Evolutionary conservation across 2,797 vertebrate species (phyloP).

Genomic region (Sciurus vulgaris): DNA sequence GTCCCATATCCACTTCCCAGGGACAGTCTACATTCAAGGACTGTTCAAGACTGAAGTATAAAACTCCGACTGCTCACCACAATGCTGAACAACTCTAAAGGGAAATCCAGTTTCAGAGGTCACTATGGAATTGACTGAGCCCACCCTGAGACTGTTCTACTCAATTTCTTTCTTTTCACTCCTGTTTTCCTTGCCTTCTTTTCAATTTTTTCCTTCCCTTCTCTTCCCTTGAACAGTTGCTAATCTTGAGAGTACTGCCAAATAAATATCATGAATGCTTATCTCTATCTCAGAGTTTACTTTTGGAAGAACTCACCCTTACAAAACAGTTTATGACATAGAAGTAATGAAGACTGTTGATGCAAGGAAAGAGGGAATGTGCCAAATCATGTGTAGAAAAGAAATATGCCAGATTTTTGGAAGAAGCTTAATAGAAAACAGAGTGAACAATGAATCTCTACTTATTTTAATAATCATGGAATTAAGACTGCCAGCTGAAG

Average conservation of each 20-base stretch:
- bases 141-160: background rate
- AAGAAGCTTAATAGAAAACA: constrained; percentile 58
- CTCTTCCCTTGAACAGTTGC: background rate
- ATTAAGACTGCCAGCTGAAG: background rate
- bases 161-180: background rate
- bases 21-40: background rate
- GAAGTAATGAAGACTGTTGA: background rate
- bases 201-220: background rate
- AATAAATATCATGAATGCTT: constrained; percentile 48
- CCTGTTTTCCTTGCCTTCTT: background rate
- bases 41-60: background rate
- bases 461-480: constrained; percentile 37
- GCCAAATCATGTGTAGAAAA: constrained; percentile 26
- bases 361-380: constrained; percentile 18
- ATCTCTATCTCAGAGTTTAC: constrained; percentile 16
- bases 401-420: constrained; percentile 22
- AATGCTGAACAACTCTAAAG: background rate
- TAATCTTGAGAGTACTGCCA: background rate
- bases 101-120: background rate
- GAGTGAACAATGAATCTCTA: constrained; percentile 22
- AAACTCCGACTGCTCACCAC: background rate
- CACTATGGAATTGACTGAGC: background rate
- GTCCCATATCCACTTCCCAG: background rate
- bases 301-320: constrained; percentile 44
- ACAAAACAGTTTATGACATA: constrained; percentile 24